Percentiles rank a stretch among this genome's conserved stretches.
Evolutionary conservation across 2,113 vertebrate genomes (phyloP).

Genomic region (Felis catus): F.catus_Fca126_mat1.0 CM031416.1:79000501-79001000

Average conservation of each 20-base stretch:
- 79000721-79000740: background rate
- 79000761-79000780: background rate
- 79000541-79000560: background rate
- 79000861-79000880: background rate
- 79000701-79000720: background rate
- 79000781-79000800: background rate
- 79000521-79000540: background rate
- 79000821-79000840: slow-evolving; percentile 7
- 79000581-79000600: background rate
- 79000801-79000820: background rate
- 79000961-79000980: too few species aligned
- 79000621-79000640: background rate
- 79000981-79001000: background rate
- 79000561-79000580: background rate
- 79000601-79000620: background rate
- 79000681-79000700: background rate
- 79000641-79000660: background rate
- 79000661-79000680: background rate
- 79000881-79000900: background rate
- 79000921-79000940: background rate
- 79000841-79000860: slow-evolving; percentile 45
- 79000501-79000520: background rate
- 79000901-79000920: background rate
- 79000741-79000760: background rate
- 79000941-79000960: background rate